Percentiles rank a stretch among this genome's conserved stretches.
Evolutionary conservation across 2,888 invertebrate genomes (phyloP).

Genomic region (Trissonchulus sp.): DNA sequence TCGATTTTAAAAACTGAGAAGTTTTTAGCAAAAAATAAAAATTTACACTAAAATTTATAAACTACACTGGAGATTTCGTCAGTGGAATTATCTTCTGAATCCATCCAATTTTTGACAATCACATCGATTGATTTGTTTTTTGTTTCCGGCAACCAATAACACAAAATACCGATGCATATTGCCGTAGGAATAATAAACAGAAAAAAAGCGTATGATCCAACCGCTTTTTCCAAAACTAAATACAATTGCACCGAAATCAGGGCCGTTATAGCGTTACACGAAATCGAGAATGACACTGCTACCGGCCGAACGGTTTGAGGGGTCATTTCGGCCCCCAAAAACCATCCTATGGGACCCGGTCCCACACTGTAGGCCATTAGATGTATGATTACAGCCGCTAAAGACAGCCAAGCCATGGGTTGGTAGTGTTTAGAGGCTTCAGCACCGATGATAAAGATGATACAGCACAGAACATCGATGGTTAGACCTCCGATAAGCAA

Average conservation of each 20-base stretch:
- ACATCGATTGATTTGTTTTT: conserved; percentile 94
- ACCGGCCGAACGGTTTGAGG: conserved; percentile 8
- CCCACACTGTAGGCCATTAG: conserved; percentile 7
- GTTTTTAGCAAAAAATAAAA: too few species aligned
- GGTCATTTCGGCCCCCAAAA: conserved; percentile 15
- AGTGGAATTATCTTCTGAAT: too few species aligned
- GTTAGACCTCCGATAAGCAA: neutral
- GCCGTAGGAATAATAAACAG: conserved; percentile 24
- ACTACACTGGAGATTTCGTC: too few species aligned
- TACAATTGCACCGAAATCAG: neutral
- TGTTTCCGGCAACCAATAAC: conserved; percentile 82
- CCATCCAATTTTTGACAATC: conserved; percentile 58
- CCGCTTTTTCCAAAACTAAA: neutral
- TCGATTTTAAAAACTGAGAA: too few species aligned
- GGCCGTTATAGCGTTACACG: conserved; percentile 10
- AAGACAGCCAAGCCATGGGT: neutral
- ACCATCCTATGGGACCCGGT: neutral
- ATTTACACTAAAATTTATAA: too few species aligned
- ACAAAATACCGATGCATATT: neutral
- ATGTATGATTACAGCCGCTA: neutral
- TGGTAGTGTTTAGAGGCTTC: neutral
- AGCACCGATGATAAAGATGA: neutral
- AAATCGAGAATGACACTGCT: conserved; percentile 22
- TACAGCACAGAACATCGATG: neutral
- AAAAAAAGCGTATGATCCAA: conserved; percentile 24